These are phyloP conservation scores for Triplophysa tibetana DNA, from an alignment of 2,113 vertebrate genomes.

Conservation along the genomic window DNA sequence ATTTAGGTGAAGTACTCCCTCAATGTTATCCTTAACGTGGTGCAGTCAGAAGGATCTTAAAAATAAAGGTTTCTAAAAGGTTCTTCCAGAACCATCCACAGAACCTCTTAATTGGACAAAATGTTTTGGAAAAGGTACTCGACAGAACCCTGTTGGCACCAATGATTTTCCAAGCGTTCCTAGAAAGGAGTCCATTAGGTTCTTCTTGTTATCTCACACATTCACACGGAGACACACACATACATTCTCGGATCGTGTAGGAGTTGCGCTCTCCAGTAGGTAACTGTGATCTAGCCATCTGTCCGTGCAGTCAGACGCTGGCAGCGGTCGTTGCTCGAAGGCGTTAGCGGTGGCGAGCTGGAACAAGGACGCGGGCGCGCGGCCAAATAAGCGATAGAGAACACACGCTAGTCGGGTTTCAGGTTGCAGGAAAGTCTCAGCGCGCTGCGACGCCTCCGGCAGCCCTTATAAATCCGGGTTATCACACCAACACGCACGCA, in stretches of 20 bases:
- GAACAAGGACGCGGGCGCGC: conserved; percentile 52
- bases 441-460: conserved; percentile 56
- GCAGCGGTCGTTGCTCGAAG: conserved; percentile 54
- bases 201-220: conserved; percentile 12
- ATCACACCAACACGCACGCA: conserved; percentile 35
- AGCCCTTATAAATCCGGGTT: conserved; percentile 59
- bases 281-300: conserved; percentile 61
- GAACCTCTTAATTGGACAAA: too few relatives aligned
- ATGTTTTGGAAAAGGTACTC: not conserved
- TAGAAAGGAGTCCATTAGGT: not conserved
- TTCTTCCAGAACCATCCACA: too few relatives aligned
- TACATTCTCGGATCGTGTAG: conserved; percentile 41
- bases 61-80: too few relatives aligned
- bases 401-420: conserved; percentile 38
- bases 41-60: too few relatives aligned
- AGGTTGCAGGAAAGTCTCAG: conserved; percentile 59
- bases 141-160: not conserved
- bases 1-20: too few relatives aligned
- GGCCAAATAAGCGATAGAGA: conserved; percentile 20
- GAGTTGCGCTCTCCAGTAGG: conserved; percentile 53
- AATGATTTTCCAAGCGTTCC: not conserved
- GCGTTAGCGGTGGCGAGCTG: conserved; percentile 54
- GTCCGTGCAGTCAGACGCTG: conserved; percentile 57
- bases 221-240: not conserved
- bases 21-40: too few relatives aligned